Percentiles rank a stretch among this genome's conserved stretches.
These are phyloP conservation scores for Distichodus sexfasciatus DNA, from an alignment of 2,797 vertebrate genomes.

Conservation along the genomic window DNA sequence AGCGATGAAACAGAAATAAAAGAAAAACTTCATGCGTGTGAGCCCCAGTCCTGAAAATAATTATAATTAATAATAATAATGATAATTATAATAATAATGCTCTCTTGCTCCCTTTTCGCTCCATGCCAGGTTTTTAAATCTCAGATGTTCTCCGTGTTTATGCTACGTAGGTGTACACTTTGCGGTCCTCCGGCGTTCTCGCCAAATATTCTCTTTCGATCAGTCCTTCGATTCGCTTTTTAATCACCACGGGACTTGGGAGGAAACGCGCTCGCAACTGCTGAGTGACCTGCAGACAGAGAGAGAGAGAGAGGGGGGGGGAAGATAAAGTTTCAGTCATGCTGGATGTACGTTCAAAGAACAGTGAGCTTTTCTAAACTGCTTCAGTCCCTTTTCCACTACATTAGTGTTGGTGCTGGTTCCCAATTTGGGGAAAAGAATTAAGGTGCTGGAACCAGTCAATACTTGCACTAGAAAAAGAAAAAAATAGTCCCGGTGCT, in stretches of 20 bases:
- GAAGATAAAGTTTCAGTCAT: too few species aligned
- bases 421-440: too few species aligned
- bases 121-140: slow-evolving; percentile 34
- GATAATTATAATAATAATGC: too few species aligned
- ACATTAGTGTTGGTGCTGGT: too few species aligned
- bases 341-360: too few species aligned
- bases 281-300: slow-evolving; percentile 86
- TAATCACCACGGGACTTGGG: slow-evolving; percentile 99
- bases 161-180: slow-evolving; percentile 99
- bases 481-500: too few species aligned
- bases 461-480: too few species aligned
- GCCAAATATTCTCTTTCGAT: slow-evolving; percentile 99
- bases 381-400: too few species aligned
- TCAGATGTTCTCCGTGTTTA: slow-evolving; percentile 78
- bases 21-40: slow-evolving; percentile 80
- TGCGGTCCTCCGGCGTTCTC: slow-evolving; percentile 99
- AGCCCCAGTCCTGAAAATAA: slow-evolving; percentile 71
- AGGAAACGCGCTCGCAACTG: slow-evolving; percentile 97
- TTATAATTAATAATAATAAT: too few species aligned
- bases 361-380: too few species aligned
- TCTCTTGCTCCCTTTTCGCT: slow-evolving; percentile 56
- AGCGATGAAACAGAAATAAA: slow-evolving; percentile 79
- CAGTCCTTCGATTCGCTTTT: slow-evolving; percentile 99
- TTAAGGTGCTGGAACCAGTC: too few species aligned
- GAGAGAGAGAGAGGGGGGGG: too few species aligned